Conservation (phyloP, 2,797 vertebrate species). For the Syndactyla subalaris region DNA sequence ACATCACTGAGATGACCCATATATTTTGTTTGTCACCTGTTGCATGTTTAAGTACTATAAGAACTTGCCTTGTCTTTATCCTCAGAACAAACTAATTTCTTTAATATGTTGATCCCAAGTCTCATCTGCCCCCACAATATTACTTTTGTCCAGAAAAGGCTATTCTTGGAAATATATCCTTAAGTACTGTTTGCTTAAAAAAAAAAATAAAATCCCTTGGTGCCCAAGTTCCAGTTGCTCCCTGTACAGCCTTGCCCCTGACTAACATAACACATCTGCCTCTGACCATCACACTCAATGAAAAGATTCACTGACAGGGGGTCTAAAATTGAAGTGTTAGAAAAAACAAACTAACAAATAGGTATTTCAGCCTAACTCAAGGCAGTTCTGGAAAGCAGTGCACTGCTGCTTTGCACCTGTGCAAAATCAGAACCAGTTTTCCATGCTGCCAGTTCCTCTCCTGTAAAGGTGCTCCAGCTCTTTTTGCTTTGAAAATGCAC, state of each 20-base stretch:
- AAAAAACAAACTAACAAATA: neutral
- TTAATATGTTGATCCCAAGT: neutral
- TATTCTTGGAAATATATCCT: neutral
- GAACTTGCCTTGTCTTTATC: neutral
- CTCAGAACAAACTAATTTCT: neutral
- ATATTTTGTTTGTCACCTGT: accelerated
- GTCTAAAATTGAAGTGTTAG: neutral
- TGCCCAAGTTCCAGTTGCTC: neutral
- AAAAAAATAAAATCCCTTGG: no score
- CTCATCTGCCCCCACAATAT: neutral
- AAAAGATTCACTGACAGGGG: neutral
- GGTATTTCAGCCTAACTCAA: neutral
- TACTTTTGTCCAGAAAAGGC: neutral
- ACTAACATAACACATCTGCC: neutral
- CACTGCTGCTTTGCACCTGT: neutral
- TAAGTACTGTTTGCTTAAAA: neutral
- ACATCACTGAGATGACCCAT: neutral
- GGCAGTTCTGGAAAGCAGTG: neutral
- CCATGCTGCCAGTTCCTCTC: neutral
- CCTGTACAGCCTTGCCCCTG: neutral
- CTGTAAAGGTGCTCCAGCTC: neutral
- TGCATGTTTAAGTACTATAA: neutral
- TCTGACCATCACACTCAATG: neutral
- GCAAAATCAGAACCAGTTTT: neutral
- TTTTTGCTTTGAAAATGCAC: neutral